Evolutionary conservation across 1,140 invertebrate genomes (phyloP).

Genomic region (Aphis craccivora): DNA sequence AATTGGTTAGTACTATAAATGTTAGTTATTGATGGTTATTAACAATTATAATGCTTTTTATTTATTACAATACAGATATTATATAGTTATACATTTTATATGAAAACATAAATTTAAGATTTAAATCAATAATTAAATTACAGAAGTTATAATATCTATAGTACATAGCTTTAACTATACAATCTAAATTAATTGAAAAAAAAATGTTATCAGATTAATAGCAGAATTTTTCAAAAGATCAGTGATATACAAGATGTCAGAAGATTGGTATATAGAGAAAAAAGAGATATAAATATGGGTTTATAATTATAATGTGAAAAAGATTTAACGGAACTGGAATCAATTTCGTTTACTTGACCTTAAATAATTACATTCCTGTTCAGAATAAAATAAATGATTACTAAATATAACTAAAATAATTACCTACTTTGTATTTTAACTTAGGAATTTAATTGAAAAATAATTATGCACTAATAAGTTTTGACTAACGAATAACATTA

Average conservation of each 20-base stretch:
- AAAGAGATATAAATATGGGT: neutral
- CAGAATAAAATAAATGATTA: neutral
- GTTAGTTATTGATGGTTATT: neutral
- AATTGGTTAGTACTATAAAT: neutral
- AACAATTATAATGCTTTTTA: neutral
- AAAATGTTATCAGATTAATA: neutral
- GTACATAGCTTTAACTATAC: neutral
- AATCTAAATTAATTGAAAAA: neutral
- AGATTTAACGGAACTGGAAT: neutral
- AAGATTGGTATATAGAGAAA: neutral
- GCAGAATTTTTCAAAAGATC: neutral
- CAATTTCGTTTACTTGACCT: neutral
- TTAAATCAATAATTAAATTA: neutral
- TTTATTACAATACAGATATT: too few species aligned
- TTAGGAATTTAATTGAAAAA: too few species aligned
- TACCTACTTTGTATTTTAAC: too few species aligned
- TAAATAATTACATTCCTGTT: neutral
- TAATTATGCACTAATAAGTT: too few species aligned
- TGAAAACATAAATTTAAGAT: neutral
- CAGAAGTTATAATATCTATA: neutral
- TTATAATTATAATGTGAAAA: neutral
- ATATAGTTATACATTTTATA: neutral
- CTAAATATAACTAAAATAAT: too few species aligned
- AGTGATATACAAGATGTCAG: neutral
- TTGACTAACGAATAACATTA: too few species aligned